These are phyloP conservation scores for Eubucco bourcierii DNA, from an alignment of 2,113 vertebrate species.

Conservation along the genomic window DNA sequence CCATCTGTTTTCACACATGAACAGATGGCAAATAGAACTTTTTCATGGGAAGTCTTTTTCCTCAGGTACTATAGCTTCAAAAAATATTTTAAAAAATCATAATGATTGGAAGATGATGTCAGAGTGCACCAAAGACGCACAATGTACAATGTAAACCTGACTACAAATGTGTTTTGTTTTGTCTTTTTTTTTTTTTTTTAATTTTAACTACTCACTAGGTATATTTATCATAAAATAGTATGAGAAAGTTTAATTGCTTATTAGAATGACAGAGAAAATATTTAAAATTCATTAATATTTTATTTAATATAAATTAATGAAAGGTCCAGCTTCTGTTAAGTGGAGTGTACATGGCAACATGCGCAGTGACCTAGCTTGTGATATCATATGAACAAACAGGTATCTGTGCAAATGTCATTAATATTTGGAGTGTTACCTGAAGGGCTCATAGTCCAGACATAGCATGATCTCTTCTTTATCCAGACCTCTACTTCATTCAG, in stretches of 20 bases:
- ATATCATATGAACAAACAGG: neutral
- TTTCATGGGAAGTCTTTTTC: neutral
- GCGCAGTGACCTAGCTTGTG: neutral
- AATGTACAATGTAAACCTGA: neutral
- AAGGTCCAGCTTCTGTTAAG: conserved; percentile 7
- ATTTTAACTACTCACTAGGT: neutral
- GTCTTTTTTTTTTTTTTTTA: too few relatives aligned
- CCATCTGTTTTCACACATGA: neutral
- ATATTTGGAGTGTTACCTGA: neutral
- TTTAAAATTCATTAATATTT: conserved; percentile 8
- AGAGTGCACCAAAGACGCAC: neutral
- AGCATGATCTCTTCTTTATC: neutral
- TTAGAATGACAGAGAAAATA: neutral
- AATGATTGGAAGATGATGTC: neutral
- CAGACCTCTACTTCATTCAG: neutral
- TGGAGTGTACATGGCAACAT: neutral
- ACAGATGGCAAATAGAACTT: neutral
- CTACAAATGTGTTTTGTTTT: neutral
- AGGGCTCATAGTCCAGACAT: neutral
- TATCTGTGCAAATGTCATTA: neutral
- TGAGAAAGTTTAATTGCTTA: neutral
- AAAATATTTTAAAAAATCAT: neutral
- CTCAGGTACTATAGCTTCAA: neutral
- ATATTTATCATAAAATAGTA: neutral
- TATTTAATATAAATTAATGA: neutral